Evolutionary conservation across 2,888 invertebrate species (phyloP), one percentile per base, ranked within the genome.

Genomic region (Epinotia nisella): DNA sequence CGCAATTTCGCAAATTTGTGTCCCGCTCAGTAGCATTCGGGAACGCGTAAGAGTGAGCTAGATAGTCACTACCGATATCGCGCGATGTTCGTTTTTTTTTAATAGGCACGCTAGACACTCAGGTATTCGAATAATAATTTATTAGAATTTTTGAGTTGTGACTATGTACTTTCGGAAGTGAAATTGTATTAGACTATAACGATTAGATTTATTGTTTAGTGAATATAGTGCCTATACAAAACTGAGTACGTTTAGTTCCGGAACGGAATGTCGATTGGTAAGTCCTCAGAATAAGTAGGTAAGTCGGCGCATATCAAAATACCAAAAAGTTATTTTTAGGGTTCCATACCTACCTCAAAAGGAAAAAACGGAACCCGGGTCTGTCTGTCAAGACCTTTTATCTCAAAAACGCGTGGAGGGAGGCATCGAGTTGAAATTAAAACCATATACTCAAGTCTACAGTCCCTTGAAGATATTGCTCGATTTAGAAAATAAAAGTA

Each of bases 41-140:
- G 49, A 41, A 10, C 29, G 62, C 49, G 62, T 49, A n/a, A 62
- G 62, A 49, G 62, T 29, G 62, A 62, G 49, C 62, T 49, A 62
- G 49, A 62, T 49, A 62, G 62, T 49, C 13, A 24, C 62, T 62
- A 17, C 49, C 24, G 24, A 49, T 49, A 49, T 62, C 24, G 24
- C 35, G 17, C 11, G n/a, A 1, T 11, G 59, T 62, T n/a, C n/a
- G n/a, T 24, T 29, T 49, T 24, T 21, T 51, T 29, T 5, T 15
- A 7, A 41, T 10, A 10, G 5, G 35, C 29, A 41, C 39, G 19
- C 13, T 17, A n/a, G n/a, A n/a, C 19, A 53, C 10, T 53, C 0
- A 19, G 11, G 1, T n/a, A 2, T n/a, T n/a, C 17, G 2, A 19
- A 19, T 19, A 53, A 53, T 53, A 19, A 53, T n/a, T 21, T 15